Conservation (phyloP, 1,140 invertebrate genomes). For the Orchestia grillus region DNA sequence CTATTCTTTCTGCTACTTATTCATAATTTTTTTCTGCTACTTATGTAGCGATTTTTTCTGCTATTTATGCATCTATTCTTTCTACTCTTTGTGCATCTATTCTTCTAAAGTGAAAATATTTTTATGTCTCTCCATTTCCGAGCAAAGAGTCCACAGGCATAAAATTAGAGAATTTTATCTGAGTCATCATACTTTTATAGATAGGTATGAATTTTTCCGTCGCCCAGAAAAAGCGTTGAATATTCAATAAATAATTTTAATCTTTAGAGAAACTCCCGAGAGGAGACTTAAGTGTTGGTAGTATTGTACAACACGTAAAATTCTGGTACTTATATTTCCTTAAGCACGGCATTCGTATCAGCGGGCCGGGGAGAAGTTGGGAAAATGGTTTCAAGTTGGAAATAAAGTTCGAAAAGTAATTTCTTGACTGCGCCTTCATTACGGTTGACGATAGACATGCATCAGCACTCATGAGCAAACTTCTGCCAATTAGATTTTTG, state of each 20-base stretch:
- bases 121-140: background rate
- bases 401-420: background rate
- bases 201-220: background rate
- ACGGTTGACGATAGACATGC: constrained; percentile 40
- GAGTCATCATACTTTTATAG: background rate
- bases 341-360: background rate
- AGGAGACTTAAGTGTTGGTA: background rate
- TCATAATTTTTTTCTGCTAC: too few species aligned
- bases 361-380: background rate
- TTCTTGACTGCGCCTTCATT: constrained; percentile 20
- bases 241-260: background rate
- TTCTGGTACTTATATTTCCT: background rate
- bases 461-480: constrained; percentile 37
- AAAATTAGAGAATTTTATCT: background rate
- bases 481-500: constrained; percentile 52
- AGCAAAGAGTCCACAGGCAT: background rate
- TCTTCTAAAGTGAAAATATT: too few species aligned
- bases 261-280: background rate
- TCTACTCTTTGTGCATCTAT: background rate
- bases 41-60: too few species aligned
- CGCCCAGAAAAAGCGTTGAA: background rate
- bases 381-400: constrained; percentile 16
- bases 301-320: background rate
- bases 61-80: background rate
- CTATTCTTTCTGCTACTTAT: too few species aligned